A percentile compares a stretch with the other conserved stretches of the same genome.
Evolutionary conservation across 64 coral and sea anemone species (phyloP).

Genomic region (Dendrophyllia cribrosa): DNA sequence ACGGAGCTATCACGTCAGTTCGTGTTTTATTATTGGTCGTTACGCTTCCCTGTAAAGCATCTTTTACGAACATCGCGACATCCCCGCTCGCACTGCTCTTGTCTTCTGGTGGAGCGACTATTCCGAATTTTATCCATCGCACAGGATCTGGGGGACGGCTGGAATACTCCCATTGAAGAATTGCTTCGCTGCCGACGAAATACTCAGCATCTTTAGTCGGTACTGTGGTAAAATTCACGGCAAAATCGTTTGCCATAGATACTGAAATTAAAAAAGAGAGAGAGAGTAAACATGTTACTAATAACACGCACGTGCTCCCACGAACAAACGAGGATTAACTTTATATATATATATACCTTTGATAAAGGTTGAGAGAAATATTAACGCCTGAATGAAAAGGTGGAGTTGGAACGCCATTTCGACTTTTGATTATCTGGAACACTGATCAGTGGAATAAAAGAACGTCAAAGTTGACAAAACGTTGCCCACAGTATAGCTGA

Average conservation of each 20-base stretch:
- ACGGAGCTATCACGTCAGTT: neutral
- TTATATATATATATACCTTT: neutral
- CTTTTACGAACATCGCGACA: constrained; percentile 9
- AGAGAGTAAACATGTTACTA: neutral
- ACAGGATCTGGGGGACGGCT: neutral
- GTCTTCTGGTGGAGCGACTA: neutral
- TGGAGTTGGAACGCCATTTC: neutral
- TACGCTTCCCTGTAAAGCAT: neutral
- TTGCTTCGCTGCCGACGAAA: constrained; percentile 11
- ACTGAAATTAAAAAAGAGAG: neutral
- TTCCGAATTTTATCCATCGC: constrained; percentile 5
- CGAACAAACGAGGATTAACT: neutral
- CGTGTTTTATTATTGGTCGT: neutral
- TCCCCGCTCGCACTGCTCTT: neutral
- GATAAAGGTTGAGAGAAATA: neutral
- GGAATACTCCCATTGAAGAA: constrained; percentile 27
- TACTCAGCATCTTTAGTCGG: constrained; percentile 1
- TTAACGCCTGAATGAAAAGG: neutral
- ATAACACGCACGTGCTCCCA: neutral
- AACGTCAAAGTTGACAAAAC: neutral
- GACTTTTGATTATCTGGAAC: neutral
- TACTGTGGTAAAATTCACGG: constrained; percentile 32
- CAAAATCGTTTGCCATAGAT: constrained; percentile 5
- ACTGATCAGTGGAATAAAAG: neutral
- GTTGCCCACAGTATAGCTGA: neutral